Evolutionary conservation across 2,888 invertebrate genomes (phyloP).

Genomic region (Coremacera marginata): DNA sequence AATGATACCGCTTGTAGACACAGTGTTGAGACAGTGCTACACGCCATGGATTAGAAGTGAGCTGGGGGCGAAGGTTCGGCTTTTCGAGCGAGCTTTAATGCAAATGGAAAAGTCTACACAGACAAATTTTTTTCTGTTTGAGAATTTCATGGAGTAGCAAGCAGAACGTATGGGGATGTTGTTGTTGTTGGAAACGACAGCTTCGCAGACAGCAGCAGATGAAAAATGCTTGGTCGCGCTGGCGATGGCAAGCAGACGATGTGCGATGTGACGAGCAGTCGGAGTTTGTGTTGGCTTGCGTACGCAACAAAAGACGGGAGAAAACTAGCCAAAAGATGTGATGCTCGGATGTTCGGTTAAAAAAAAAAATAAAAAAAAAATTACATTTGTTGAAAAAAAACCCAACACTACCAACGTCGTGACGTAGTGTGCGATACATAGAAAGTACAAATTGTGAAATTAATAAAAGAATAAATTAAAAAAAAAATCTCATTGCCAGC

Average conservation of each 20-base stretch:
- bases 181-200: conserved; percentile 16
- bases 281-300: conserved; percentile 54
- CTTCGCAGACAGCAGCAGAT: conserved; percentile 22
- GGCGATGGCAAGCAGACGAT: conserved; percentile 11
- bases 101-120: too few species aligned
- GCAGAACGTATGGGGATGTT: not conserved
- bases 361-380: conserved; percentile 26
- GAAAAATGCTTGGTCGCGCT: not conserved
- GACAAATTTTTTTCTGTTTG: too few species aligned
- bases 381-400: conserved; percentile 7
- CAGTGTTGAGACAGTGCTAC: too few species aligned
- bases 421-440: too few species aligned
- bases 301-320: conserved; percentile 46
- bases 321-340: conserved; percentile 3
- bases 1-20: too few species aligned
- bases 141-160: not conserved
- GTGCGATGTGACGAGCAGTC: conserved; percentile 44
- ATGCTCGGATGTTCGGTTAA: conserved; percentile 26
- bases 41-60: too few species aligned
- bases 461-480: not conserved
- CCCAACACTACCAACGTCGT: not conserved
- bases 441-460: not conserved
- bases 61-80: too few species aligned
- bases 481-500: not conserved
- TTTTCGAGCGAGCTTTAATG: too few species aligned